Evolutionary conservation across 2,113 vertebrate species (phyloP).

Genomic region (Lophius piscatorius): DNA sequence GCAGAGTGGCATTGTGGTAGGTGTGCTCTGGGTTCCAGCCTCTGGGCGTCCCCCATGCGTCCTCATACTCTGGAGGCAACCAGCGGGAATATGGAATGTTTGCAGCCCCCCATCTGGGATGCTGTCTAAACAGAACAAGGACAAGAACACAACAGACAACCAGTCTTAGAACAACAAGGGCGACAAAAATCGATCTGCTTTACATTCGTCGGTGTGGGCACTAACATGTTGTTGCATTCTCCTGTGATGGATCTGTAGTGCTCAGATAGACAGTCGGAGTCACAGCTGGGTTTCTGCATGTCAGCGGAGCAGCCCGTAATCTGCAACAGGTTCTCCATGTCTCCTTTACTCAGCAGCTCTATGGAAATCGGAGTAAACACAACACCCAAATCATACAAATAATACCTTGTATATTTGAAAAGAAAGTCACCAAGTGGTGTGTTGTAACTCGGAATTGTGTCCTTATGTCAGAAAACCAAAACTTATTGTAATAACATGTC

Average conservation of each 20-base stretch:
- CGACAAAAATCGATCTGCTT: not conserved
- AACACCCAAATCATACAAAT: not conserved
- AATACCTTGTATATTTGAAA: not conserved
- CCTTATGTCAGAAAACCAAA: not conserved
- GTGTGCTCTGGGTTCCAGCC: constrained; percentile 77
- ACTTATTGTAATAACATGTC: too few relatives aligned
- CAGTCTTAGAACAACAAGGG: not conserved
- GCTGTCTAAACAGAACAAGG: constrained; percentile 56
- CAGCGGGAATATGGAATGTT: constrained; percentile 81
- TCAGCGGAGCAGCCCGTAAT: constrained; percentile 77
- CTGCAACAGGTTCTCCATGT: constrained; percentile 74
- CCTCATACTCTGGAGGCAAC: constrained; percentile 81
- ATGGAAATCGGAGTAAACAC: not conserved
- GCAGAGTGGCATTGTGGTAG: constrained; percentile 77
- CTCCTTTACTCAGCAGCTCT: constrained; percentile 76
- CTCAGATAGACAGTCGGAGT: constrained; percentile 73
- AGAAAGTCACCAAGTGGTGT: too few relatives aligned
- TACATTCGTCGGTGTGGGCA: not conserved
- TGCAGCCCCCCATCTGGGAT: constrained; percentile 78
- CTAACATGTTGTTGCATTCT: constrained; percentile 83
- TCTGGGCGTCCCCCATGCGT: constrained; percentile 71
- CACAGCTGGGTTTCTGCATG: constrained; percentile 68
- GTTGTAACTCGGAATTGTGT: not conserved
- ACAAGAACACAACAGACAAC: not conserved
- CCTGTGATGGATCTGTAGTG: constrained; percentile 81